phyloP scores from a whole-genome alignment of 2,113 vertebrate species.

The Polypterus bichir region DNA sequence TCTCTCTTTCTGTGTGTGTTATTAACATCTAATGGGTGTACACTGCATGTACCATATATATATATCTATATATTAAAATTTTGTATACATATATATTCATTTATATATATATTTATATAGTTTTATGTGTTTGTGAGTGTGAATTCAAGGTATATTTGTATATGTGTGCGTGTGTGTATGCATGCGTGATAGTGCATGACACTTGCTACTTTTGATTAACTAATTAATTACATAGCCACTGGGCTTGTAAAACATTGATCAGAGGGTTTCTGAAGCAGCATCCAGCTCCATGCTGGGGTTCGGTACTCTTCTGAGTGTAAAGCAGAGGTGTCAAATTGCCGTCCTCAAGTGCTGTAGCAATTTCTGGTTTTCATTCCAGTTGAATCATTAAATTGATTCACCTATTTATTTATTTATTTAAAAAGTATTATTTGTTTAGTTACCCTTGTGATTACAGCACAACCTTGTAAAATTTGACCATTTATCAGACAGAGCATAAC shows the following conservation, averaged over 20 bases:
- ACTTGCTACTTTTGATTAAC: conserved; percentile 1
- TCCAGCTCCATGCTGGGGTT: neutral
- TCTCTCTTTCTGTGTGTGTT: no score
- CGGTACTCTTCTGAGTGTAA: neutral
- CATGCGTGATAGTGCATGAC: neutral
- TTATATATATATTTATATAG: neutral
- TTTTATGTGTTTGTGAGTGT: no score
- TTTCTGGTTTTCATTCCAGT: no score
- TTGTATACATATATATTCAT: neutral
- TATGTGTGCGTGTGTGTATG: no score
- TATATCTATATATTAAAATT: neutral
- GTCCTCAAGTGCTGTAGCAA: no score
- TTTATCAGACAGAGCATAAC: no score
- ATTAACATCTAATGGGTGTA: no score
- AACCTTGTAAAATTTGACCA: no score
- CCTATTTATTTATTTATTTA: neutral
- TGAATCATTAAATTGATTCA: neutral
- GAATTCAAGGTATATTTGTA: no score
- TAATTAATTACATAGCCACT: conserved; percentile 1
- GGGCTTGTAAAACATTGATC: conserved; percentile 3
- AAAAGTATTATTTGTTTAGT: neutral
- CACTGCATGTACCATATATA: no score
- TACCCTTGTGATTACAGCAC: neutral
- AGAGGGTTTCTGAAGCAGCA: neutral
- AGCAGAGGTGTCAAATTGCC: neutral